Conservation (phyloP, 2,888 invertebrate species). For the Pachymerium ferrugineum region DNA sequence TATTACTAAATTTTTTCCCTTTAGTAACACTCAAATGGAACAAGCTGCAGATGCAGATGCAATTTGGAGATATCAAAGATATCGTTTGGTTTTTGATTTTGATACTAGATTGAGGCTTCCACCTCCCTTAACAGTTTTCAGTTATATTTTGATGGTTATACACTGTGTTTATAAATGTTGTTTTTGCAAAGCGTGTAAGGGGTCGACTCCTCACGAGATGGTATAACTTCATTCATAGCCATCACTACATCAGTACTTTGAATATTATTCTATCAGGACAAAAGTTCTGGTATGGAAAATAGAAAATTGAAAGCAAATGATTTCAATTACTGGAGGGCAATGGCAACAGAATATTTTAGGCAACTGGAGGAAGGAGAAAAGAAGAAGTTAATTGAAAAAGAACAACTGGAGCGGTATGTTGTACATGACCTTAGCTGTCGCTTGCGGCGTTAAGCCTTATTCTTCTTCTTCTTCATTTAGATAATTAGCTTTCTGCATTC, state of each 20-base stretch:
- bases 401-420: constrained; percentile 34
- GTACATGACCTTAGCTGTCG: too few relatives aligned
- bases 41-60: constrained; percentile 44
- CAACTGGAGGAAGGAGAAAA: constrained; percentile 32
- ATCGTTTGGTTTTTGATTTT: constrained; percentile 45
- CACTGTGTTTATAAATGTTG: background rate
- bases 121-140: constrained; percentile 44
- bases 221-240: background rate
- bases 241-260: background rate
- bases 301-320: constrained; percentile 33
- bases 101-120: constrained; percentile 44
- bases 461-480: too few relatives aligned
- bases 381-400: constrained; percentile 29
- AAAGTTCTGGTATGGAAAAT: background rate
- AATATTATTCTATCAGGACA: background rate
- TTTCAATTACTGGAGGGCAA: constrained; percentile 34
- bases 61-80: constrained; percentile 46
- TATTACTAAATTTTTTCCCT: background rate
- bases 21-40: constrained; percentile 27
- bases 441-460: too few relatives aligned
- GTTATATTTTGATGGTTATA: constrained; percentile 30
- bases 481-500: too few relatives aligned
- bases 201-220: background rate
- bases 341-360: constrained; percentile 32
- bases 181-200: background rate